Conservation (phyloP, 2,888 invertebrate genomes). For the Lydus trimaculatus region DNA sequence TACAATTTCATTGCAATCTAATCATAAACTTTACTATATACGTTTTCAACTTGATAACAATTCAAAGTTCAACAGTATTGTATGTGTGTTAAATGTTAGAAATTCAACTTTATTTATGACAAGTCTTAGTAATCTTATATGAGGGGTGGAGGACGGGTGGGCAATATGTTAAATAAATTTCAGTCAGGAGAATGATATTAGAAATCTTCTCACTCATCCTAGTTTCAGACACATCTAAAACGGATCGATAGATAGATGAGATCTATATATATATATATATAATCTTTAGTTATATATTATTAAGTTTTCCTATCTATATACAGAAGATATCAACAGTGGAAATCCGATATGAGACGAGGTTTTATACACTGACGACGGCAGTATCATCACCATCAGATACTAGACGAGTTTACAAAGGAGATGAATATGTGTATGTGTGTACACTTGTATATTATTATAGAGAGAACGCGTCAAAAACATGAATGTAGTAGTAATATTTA, state of each 20-base stretch:
- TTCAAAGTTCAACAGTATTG: neutral
- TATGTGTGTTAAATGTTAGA: neutral
- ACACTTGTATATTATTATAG: too few relatives aligned
- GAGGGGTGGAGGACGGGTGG: too few relatives aligned
- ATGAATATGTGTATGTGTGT: neutral
- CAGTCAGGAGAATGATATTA: neutral
- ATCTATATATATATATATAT: too few relatives aligned
- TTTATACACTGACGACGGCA: slow-evolving; percentile 7
- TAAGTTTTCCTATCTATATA: neutral
- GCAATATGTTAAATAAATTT: neutral
- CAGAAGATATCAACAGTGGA: slow-evolving; percentile 24
- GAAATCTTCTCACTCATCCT: neutral
- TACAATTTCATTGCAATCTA: slow-evolving; percentile 5
- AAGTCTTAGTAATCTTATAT: neutral
- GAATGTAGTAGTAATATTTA: neutral
- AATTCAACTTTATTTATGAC: neutral
- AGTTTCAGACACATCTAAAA: neutral
- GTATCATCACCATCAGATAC: neutral
- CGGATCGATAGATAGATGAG: slow-evolving; percentile 2
- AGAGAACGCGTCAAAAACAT: slow-evolving; percentile 7
- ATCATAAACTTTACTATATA: neutral
- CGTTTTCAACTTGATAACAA: slow-evolving; percentile 5
- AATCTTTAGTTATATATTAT: slow-evolving; percentile 21
- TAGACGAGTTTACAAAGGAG: slow-evolving; percentile 27
- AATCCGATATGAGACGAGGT: slow-evolving; percentile 28